Evolutionary conservation across 1,140 invertebrate species (phyloP), one percentile per base, ranked within the genome.

Genomic region (Zaprionus capensis): DNA sequence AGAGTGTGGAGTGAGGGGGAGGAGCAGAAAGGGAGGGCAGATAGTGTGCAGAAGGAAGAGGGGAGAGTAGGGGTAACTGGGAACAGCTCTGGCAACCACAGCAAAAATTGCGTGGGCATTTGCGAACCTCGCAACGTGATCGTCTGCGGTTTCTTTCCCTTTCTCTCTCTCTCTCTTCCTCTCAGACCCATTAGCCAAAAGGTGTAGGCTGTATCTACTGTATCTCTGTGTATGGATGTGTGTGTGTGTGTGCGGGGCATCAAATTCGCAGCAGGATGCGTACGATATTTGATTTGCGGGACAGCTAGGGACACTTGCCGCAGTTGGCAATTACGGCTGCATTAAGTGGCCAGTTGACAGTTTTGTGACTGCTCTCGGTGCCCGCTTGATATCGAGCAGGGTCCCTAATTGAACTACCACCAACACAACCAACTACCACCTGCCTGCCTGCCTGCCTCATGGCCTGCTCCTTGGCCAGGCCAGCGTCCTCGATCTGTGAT

Each of bases 271-370:
- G 77, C 80, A 82, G 80, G 80, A 80, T 66, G 57, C 64, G 67
- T 49, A 59, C 68, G 62, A 78, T 91, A 86, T 91, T 91, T 91
- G 88, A 90, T 85, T 90, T 91, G 85, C 70, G 73, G 80, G 86
- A 91, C 84, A 81, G 79, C 74, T 31, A 34, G 72, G 72, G 79
- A 80, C 81, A 84, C 77, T 80, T 79, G 81, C 84, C 64, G 84
- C 69, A 83, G 74, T 81, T 81, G 75, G 78, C 85, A 84, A 86
- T 86, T 86, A 86, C 87, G 78, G 78, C 79, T 69, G 76, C 83
- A 86, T 86, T 86, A 87, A 71, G 69, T 79, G 70, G 49, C 58
- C 76, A 73, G 81, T 88, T 83, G 86, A 81, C 85, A 87, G 83
- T 84, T 83, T 76, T 64, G 73, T 65, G 69, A 76, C 71, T 76